phyloP scores from a whole-genome alignment of 2,797 vertebrate genomes.

The Channa striata region DNA sequence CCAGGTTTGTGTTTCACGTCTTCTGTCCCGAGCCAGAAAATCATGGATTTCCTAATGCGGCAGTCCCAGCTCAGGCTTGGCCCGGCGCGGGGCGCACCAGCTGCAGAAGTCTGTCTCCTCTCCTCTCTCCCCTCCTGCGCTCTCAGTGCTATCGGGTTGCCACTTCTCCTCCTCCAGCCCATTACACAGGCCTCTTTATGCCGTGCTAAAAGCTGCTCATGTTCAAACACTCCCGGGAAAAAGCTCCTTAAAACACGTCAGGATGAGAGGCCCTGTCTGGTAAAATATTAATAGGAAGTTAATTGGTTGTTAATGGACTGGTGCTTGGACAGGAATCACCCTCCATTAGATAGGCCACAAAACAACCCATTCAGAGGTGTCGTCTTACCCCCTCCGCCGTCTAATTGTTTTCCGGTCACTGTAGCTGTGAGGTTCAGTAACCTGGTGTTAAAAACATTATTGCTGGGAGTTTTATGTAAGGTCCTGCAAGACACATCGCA shows the following conservation, averaged over 20 bases:
- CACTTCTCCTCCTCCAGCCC: conserved; percentile 81
- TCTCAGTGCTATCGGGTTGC: conserved; percentile 83
- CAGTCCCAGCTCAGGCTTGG: conserved; percentile 19
- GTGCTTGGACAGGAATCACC: conserved; percentile 77
- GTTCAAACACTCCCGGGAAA: conserved; percentile 85
- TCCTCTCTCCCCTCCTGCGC: conserved; percentile 62
- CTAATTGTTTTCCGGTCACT: conserved; percentile 76
- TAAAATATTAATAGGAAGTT: conserved; percentile 88
- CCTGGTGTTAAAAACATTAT: conserved; percentile 70
- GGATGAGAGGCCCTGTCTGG: conserved; percentile 84
- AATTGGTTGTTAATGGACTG: conserved; percentile 87
- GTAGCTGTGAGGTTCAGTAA: conserved; percentile 56
- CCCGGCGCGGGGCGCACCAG: conserved; percentile 64
- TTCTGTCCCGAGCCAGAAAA: conserved; percentile 59
- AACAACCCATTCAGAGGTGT: conserved; percentile 73
- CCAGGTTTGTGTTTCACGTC: conserved; percentile 51
- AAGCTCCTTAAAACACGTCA: conserved; percentile 83
- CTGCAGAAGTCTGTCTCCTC: conserved; percentile 78
- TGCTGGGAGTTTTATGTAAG: conserved; percentile 59
- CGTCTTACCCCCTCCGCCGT: conserved; percentile 71
- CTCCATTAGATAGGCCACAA: conserved; percentile 78
- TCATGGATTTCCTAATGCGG: conserved; percentile 59
- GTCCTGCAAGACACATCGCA: conserved; percentile 28
- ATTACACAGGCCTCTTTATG: conserved; percentile 87
- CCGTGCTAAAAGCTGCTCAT: conserved; percentile 87